phyloP scores from a whole-genome alignment of 2,888 invertebrate species.

The Notodonta dromedarius region DNA sequence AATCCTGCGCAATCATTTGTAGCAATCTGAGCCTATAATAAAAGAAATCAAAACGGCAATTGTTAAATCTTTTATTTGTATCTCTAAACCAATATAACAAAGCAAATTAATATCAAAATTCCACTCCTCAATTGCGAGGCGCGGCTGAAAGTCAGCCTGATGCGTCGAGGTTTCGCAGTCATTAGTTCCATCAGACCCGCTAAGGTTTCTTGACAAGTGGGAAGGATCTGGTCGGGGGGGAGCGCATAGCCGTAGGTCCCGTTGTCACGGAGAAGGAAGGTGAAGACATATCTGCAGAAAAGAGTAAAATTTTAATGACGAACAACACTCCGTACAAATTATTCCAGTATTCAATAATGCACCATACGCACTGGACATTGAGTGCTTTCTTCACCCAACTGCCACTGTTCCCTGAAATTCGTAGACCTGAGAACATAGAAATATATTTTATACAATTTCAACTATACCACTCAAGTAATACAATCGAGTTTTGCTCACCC shows the following conservation, averaged over 20 bases:
- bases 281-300: constrained; percentile 57
- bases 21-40: no score
- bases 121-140: constrained; percentile 3
- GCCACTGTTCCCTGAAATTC: constrained; percentile 66
- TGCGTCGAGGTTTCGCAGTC: constrained; percentile 47
- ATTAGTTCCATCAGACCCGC: constrained; percentile 80
- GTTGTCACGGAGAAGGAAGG: constrained; percentile 83
- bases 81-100: not conserved
- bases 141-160: constrained; percentile 37
- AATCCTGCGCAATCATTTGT: no score
- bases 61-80: not conserved
- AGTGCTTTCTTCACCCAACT: constrained; percentile 67
- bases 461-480: not conserved
- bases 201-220: constrained; percentile 84
- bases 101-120: not conserved
- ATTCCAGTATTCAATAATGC: not conserved
- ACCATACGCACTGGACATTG: constrained; percentile 47
- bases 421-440: constrained; percentile 45
- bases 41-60: no score
- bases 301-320: not conserved
- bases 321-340: no score
- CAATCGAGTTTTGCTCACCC: constrained; percentile 40
- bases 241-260: constrained; percentile 88
- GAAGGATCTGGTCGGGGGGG: constrained; percentile 86
- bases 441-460: not conserved